These are phyloP conservation scores for Neosilurus hyrtlii DNA, from an alignment of 2,797 vertebrate genomes.

Conservation along the genomic window DNA sequence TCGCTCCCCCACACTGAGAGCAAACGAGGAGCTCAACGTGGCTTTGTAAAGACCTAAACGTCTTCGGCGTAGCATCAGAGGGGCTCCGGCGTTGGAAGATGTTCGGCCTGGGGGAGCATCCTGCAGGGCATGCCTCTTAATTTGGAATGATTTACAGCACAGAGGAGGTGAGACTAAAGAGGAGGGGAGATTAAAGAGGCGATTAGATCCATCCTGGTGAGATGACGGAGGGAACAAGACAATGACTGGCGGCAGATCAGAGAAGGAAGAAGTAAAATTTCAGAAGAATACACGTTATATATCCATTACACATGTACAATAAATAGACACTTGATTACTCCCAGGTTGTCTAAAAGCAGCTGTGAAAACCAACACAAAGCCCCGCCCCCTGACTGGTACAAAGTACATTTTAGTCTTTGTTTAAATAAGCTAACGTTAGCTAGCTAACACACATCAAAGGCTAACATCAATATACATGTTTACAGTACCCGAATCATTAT, in stretches of 20 bases:
- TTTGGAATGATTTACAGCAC: constrained; percentile 50
- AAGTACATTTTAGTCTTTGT: not conserved
- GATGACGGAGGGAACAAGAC: not conserved
- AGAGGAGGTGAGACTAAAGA: constrained; percentile 39
- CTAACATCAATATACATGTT: not conserved
- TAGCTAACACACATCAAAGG: not conserved
- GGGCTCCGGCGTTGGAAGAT: constrained; percentile 56
- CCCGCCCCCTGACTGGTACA: too few species aligned
- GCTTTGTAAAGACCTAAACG: constrained; percentile 29
- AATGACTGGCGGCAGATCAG: not conserved
- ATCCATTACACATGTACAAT: too few species aligned
- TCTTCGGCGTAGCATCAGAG: constrained; percentile 55
- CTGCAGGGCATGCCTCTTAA: constrained; percentile 48
- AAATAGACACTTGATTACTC: too few species aligned
- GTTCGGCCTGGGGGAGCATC: constrained; percentile 64
- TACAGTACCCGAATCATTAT: too few species aligned
- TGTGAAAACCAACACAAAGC: not conserved
- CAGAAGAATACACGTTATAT: too few species aligned
- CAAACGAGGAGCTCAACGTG: constrained; percentile 41
- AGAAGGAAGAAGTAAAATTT: not conserved
- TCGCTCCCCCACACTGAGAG: constrained; percentile 62
- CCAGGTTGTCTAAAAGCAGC: not conserved
- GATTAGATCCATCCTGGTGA: constrained; percentile 36
- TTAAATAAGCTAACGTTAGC: not conserved
- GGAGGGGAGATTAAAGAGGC: constrained; percentile 50